phyloP scores from a whole-genome alignment of 2,797 vertebrate genomes.

The Poeciliopsis infans region DNA sequence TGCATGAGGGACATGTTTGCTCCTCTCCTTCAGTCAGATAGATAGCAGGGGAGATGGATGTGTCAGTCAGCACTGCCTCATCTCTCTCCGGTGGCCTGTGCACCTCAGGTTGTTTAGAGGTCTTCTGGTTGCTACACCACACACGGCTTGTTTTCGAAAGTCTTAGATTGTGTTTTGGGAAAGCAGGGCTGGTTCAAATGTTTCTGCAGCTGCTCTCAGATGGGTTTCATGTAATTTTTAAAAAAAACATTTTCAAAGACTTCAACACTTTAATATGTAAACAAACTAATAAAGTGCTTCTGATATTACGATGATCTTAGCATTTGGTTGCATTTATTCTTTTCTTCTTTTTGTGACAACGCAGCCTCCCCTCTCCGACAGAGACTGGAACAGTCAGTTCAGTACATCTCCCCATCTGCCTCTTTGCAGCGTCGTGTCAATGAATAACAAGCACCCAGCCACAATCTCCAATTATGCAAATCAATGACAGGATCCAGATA shows the following conservation, averaged over 20 bases:
- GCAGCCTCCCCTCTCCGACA: conserved; percentile 28
- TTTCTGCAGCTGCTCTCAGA: conserved; percentile 4
- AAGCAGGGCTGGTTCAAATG: conserved; percentile 23
- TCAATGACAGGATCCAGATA: conserved; percentile 54
- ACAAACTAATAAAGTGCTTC: neutral
- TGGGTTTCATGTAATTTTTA: conserved; percentile 7
- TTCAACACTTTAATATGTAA: conserved; percentile 11
- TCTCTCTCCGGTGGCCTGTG: conserved; percentile 65
- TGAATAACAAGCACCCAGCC: conserved; percentile 72
- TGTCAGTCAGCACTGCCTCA: conserved; percentile 73
- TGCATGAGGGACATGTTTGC: conserved; percentile 62
- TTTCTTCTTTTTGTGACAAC: conserved; percentile 17
- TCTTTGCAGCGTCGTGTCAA: conserved; percentile 61
- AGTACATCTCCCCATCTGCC: conserved; percentile 70
- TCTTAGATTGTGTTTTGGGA: conserved; percentile 47
- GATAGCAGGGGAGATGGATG: conserved; percentile 73
- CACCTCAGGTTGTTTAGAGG: conserved; percentile 68
- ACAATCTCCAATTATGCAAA: conserved; percentile 78
- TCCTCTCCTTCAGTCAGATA: conserved; percentile 56
- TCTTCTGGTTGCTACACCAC: conserved; percentile 52
- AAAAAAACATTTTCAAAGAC: neutral
- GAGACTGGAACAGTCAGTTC: conserved; percentile 71
- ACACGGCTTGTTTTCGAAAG: conserved; percentile 26
- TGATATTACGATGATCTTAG: conserved; percentile 24
- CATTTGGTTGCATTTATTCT: conserved; percentile 18